Evolutionary conservation across 2,888 invertebrate genomes (phyloP).

Genomic region (Protodeltote pygarga): DNA sequence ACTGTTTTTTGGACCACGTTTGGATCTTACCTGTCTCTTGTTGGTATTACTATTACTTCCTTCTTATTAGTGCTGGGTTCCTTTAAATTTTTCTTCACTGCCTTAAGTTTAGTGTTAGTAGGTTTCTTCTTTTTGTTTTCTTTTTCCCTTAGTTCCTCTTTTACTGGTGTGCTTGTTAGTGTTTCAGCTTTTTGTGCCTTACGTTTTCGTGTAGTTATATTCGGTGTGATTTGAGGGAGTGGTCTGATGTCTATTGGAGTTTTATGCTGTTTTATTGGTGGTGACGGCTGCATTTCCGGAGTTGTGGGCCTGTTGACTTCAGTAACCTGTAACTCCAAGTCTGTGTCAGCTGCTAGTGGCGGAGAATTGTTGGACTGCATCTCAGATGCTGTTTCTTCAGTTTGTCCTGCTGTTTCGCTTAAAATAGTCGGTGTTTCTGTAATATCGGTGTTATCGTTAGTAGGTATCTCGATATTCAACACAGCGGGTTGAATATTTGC

Average conservation of each 20-base stretch:
- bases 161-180: constrained; percentile 44
- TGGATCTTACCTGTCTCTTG: constrained; percentile 8
- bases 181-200: constrained; percentile 37
- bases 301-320: constrained; percentile 9
- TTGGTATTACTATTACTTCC: constrained; percentile 10
- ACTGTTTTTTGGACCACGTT: constrained; percentile 11
- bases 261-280: constrained; percentile 11
- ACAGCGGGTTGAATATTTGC: not conserved
- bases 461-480: constrained; percentile 1
- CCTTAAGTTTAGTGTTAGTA: constrained; percentile 9
- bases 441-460: not conserved
- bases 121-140: constrained; percentile 5
- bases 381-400: constrained; percentile 17
- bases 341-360: constrained; percentile 8
- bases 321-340: constrained; percentile 12
- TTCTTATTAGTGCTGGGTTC: not conserved
- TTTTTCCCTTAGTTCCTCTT: constrained; percentile 31
- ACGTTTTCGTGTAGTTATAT: constrained; percentile 18
- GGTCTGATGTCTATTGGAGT: constrained; percentile 32
- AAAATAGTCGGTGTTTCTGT: not conserved
- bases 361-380: constrained; percentile 14
- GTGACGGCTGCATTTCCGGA: constrained; percentile 5
- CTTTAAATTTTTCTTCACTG: constrained; percentile 3
- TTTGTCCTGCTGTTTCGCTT: constrained; percentile 10
- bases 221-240: constrained; percentile 27